Evolutionary conservation across 2,113 vertebrate genomes (phyloP).

Genomic region (Crotalus helleri): DNA sequence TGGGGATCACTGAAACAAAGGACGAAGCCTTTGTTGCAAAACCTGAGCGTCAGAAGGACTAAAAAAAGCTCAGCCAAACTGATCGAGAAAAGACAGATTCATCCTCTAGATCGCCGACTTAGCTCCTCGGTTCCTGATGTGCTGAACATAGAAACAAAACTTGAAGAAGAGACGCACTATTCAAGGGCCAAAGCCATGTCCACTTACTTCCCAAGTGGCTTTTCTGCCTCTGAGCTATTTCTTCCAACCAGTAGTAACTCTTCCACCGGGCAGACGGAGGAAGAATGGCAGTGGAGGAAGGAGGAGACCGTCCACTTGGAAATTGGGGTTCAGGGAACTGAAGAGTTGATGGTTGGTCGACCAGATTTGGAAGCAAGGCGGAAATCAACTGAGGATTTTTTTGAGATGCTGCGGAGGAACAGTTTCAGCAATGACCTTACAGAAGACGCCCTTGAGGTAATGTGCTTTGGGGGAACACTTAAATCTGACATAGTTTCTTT

Average conservation of each 20-base stretch:
- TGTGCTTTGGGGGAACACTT: neutral
- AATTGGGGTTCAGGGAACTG: accelerated
- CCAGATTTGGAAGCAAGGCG: neutral
- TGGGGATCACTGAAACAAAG: constrained; percentile 76
- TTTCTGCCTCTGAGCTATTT: constrained; percentile 53
- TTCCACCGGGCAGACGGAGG: constrained; percentile 36
- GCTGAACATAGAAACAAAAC: constrained; percentile 62
- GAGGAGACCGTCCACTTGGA: constrained; percentile 26
- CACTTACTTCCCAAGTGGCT: constrained; percentile 50
- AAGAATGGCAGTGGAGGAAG: constrained; percentile 54
- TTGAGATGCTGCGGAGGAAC: constrained; percentile 52
- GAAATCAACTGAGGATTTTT: constrained; percentile 22
- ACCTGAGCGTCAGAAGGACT: constrained; percentile 62
- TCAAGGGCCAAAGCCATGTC: constrained; percentile 48
- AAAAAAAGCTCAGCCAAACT: constrained; percentile 64
- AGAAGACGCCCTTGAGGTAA: constrained; percentile 59
- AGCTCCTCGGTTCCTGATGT: constrained; percentile 75
- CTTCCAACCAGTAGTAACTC: constrained; percentile 57
- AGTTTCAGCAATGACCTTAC: neutral
- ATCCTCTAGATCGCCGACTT: constrained; percentile 66
- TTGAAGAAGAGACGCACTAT: constrained; percentile 42
- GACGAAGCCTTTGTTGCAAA: constrained; percentile 70
- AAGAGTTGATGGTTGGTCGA: accelerated
- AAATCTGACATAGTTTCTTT: neutral
- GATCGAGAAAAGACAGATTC: constrained; percentile 41